Base-by-base conservation (phyloP, 37 sponge, comb jelly and placozoan genomes). In the Ianthella basta region DNA sequence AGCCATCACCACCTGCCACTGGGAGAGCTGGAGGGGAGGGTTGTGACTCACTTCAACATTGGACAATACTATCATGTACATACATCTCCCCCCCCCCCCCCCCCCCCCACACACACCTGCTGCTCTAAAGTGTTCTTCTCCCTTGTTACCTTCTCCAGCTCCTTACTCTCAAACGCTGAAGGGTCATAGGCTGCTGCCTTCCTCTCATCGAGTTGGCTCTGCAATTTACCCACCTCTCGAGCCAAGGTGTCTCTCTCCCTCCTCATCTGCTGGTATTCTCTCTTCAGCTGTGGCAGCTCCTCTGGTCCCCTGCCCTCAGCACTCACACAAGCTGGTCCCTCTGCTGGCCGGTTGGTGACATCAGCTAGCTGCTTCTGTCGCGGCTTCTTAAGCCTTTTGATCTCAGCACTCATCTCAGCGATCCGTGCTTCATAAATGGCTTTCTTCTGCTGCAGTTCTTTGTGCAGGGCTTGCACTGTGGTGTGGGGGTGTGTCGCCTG, bases 1-100 rank as follows among this genome's bases (percentile, higher is more conserved):
- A 0, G 69, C 60, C n/a, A 81, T 13, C 27, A 81, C 86, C 36
- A 78, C 21, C 20, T 57, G 44, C 41, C 85, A 23, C 54, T 82
- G 40, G 4, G 89, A 81, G 53, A 92, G 60, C 92, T 92, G 66
- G 50, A 44, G 50, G 50, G 50, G 50, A 44, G 50, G 50, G 50
- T 44, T n/a, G n/a, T n/a, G n/a, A n/a, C n/a, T n/a, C n/a, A n/a
- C n/a, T n/a, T n/a, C n/a, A n/a, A n/a, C n/a, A n/a, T n/a, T n/a
- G n/a, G n/a, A n/a, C n/a, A n/a, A n/a, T n/a, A n/a, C n/a, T n/a
- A n/a, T n/a, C n/a, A n/a, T n/a, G n/a, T 27, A 30, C 21, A 25
- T 3, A 61, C 64, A 61, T n/a, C 10, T 61, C 10, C 12, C 64
- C 2, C 29, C 4, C 29, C 27, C 2, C 4, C 24, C 2, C 27